These are phyloP conservation scores for Chloroceryle aenea DNA, from an alignment of 2,113 vertebrate species.

Conservation along the genomic window DNA sequence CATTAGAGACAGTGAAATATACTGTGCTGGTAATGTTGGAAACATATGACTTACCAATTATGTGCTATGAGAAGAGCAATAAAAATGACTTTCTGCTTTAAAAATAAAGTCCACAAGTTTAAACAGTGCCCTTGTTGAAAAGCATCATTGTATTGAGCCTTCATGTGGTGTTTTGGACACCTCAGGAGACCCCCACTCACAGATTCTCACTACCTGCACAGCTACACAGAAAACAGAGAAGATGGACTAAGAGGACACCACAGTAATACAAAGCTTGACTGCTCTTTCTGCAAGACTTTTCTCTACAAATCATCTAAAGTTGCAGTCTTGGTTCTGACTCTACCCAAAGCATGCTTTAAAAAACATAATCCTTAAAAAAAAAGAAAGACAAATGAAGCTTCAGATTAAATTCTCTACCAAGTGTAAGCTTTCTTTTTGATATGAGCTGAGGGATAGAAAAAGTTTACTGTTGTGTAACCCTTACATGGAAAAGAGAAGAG, in stretches of 20 bases:
- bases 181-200: background rate
- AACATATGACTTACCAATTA: background rate
- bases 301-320: background rate
- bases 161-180: fast-evolving
- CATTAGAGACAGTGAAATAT: background rate
- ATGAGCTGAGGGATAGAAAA: background rate
- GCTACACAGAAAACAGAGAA: background rate
- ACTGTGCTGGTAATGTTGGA: background rate
- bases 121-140: background rate
- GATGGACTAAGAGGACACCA: background rate
- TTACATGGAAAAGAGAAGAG: background rate
- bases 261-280: background rate
- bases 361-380: background rate
- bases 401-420: background rate
- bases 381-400: fast-evolving
- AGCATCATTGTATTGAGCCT: background rate
- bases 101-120: background rate
- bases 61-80: background rate
- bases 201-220: background rate
- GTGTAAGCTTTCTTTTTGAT: background rate
- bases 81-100: background rate
- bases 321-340: background rate
- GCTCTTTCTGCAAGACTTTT: background rate
- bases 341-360: background rate
- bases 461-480: background rate